Evolutionary conservation across 2,888 invertebrate genomes (phyloP), one percentile per base, ranked within the genome.

Genomic region (Hemicrepidius hirtus): DNA sequence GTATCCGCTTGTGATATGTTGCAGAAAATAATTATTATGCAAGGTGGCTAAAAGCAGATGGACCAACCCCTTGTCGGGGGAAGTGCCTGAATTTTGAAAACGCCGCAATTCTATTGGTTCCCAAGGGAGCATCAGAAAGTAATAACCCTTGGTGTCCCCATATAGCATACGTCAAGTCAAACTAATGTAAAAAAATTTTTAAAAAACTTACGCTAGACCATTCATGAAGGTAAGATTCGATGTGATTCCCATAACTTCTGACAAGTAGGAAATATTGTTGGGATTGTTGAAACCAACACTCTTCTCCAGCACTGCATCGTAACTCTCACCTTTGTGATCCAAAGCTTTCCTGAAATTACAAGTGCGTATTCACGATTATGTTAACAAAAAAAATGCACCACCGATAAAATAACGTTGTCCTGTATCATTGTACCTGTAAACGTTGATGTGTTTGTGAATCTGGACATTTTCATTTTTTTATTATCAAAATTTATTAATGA

Each of bases 201-300:
- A 6, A 7, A 63, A 65, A 57, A 80, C 83, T 88, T 89, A 94
- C 94, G 92, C 92, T 76, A 94, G 86, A 75, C 92, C 90, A 76
- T 89, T 83, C 88, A 94, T 92, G 82, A 93, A 91, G 24, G 93
- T 92, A 84, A 91, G 91, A 80, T 92, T 91, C 82, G 90, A 91
- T 80, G 92, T 88, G 80, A 95, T 90, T 74, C 94, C 92, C 87
- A 95, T 91, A 79, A 91, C 88, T 86, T 92, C 91, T 81, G 93
- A 92, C 80, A 96, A 91, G 88, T 93, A 93, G 87, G 93, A 93
- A 86, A 94, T 92, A 91, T 93, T 94, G 90, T 94, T 95, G 77
- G 96, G 95, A 89, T 96, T 96, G 90, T 93, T 92, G 91, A 95
- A 95, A 85, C 94, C 95, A 82, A 94, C 91, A 84, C 94, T 94